phyloP scores from a whole-genome alignment of 2,888 invertebrate species.

The Celastrina argiolus region DNA sequence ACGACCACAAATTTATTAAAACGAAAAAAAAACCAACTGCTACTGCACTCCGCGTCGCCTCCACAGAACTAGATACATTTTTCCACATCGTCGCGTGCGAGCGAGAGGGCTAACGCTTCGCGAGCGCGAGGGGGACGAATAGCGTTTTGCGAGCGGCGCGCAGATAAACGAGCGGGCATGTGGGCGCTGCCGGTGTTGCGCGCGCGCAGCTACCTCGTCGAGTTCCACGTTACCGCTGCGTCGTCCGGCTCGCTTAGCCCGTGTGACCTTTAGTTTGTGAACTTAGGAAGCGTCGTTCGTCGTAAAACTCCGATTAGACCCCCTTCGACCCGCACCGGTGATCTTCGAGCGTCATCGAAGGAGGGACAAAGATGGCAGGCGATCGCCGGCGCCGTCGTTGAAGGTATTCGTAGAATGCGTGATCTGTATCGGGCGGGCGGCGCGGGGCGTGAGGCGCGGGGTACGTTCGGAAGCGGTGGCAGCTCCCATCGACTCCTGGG shows the following conservation, averaged over 20 bases:
- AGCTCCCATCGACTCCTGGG: conserved; percentile 78
- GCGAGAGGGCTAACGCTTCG: conserved; percentile 39
- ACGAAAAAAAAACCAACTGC: conserved; percentile 64
- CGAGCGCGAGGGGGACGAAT: conserved; percentile 51
- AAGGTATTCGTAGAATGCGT: conserved; percentile 78
- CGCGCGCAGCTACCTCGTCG: conserved; percentile 71
- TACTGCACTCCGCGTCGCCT: conserved; percentile 76
- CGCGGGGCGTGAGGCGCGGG: conserved; percentile 65
- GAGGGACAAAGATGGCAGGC: conserved; percentile 69
- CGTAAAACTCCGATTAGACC: conserved; percentile 72
- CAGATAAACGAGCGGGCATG: conserved; percentile 70
- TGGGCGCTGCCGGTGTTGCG: conserved; percentile 78
- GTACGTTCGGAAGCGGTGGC: conserved; percentile 75
- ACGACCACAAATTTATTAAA: conserved; percentile 77
- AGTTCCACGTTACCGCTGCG: conserved; percentile 72
- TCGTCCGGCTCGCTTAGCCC: conserved; percentile 70
- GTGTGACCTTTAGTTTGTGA: conserved; percentile 76
- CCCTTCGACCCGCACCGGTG: conserved; percentile 63
- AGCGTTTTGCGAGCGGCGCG: conserved; percentile 46
- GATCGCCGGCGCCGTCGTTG: conserved; percentile 64
- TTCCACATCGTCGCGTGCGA: conserved; percentile 66
- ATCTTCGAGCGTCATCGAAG: conserved; percentile 57
- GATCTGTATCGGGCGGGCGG: conserved; percentile 73
- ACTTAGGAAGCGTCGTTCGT: conserved; percentile 75
- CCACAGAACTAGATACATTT: conserved; percentile 77